phyloP scores from a whole-genome alignment of 2,797 vertebrate genomes.

The Phylloscopus collybita region DNA sequence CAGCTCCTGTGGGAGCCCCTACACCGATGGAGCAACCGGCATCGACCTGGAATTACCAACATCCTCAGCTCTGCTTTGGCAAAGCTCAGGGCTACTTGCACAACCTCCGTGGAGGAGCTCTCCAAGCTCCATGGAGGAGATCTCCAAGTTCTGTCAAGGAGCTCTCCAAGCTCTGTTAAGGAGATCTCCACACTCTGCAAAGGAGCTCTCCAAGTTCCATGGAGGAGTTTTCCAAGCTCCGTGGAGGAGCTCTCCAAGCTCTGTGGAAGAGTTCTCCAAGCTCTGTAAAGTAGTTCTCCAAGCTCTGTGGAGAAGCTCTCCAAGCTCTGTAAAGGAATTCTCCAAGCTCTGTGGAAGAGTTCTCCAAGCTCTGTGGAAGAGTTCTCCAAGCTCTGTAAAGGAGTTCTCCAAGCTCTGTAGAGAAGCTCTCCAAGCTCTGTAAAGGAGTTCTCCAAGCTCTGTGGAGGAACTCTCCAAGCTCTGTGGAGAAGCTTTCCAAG shows the following conservation, averaged over 20 bases:
- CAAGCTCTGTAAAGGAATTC: background rate
- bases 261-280: background rate
- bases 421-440: too few species aligned
- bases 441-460: background rate
- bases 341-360: background rate
- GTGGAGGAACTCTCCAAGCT: background rate
- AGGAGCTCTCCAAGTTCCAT: background rate
- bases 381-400: background rate
- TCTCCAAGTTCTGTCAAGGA: background rate
- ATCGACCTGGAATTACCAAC: background rate
- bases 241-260: background rate
- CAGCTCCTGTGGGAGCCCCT: background rate
- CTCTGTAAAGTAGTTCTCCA: background rate
- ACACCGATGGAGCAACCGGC: accelerated
- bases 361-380: background rate
- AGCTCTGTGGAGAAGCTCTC: accelerated
- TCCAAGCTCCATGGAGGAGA: background rate
- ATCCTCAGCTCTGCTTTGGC: background rate
- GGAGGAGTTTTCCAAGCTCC: background rate
- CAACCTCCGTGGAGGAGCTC: background rate
- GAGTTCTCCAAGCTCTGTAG: background rate
- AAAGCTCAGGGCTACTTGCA: background rate
- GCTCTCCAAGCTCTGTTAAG: background rate
- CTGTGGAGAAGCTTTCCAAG: background rate
- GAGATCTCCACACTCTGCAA: background rate